These are phyloP conservation scores for Synergus itoensis DNA, from an alignment of 2,888 invertebrate genomes.

Conservation along the genomic window DNA sequence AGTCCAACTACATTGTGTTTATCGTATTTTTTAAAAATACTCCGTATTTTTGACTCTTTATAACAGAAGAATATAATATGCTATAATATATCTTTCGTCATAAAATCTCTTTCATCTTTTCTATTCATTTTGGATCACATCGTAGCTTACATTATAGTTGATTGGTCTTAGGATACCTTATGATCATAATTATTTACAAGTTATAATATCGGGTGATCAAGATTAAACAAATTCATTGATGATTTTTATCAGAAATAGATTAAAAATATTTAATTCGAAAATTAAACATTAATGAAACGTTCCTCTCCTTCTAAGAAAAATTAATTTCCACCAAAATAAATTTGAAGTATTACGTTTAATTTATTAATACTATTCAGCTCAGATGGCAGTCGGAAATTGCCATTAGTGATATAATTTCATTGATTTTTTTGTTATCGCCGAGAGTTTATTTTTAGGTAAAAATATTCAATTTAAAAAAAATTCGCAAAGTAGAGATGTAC, in stretches of 20 bases:
- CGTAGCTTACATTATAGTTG: conserved; percentile 36
- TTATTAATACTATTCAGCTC: background rate
- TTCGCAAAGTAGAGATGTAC: too few relatives aligned
- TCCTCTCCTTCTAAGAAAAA: background rate
- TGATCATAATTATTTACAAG: conserved; percentile 36
- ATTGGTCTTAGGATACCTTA: conserved; percentile 27
- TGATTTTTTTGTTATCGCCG: too few relatives aligned
- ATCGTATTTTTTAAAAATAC: conserved; percentile 3
- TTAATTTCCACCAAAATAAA: background rate
- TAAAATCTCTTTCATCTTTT: conserved; percentile 13
- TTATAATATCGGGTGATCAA: conserved; percentile 11
- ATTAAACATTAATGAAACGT: background rate
- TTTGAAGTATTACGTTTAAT: background rate
- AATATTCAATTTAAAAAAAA: too few relatives aligned
- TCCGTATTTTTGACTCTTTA: conserved; percentile 26
- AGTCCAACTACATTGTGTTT: conserved; percentile 22
- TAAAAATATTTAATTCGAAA: background rate
- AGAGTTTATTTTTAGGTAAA: too few relatives aligned
- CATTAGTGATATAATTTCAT: too few relatives aligned
- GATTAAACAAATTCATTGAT: conserved; percentile 4
- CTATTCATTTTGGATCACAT: conserved; percentile 33
- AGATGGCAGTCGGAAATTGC: background rate
- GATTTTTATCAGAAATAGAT: background rate
- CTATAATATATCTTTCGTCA: conserved; percentile 26
- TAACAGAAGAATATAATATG: conserved; percentile 35